phyloP scores from a whole-genome alignment of 2,797 vertebrate genomes.

The Channallabes apus region DNA sequence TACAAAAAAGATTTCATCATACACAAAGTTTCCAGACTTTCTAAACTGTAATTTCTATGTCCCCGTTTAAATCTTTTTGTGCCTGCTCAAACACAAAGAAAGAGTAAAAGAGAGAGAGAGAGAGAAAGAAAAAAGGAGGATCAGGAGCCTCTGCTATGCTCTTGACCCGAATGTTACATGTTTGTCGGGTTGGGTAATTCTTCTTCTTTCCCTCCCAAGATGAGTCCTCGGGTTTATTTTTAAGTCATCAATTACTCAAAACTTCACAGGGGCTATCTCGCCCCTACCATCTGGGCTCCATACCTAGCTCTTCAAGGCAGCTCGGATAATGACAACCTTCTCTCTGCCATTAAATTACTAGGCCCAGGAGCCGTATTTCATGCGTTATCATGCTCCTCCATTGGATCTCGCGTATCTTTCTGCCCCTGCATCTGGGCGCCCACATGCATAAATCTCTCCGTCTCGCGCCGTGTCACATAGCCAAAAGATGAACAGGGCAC shows the following conservation, averaged over 20 bases:
- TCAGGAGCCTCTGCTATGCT: conserved; percentile 52
- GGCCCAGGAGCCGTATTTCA: conserved; percentile 84
- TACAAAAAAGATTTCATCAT: conserved; percentile 46
- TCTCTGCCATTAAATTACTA: conserved; percentile 89
- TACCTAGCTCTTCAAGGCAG: conserved; percentile 86
- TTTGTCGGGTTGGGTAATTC: conserved; percentile 72
- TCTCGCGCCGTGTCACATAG: conserved; percentile 78
- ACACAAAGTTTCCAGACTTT: conserved; percentile 50
- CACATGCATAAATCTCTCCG: conserved; percentile 89
- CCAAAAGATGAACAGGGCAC: conserved; percentile 80
- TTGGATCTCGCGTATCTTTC: conserved; percentile 86
- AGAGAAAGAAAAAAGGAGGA: conserved; percentile 39
- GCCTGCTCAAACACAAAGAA: conserved; percentile 11
- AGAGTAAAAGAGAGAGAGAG: conserved; percentile 25
- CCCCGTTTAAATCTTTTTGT: conserved; percentile 48
- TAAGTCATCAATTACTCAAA: conserved; percentile 94
- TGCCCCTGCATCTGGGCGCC: conserved; percentile 81
- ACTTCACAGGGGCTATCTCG: conserved; percentile 84
- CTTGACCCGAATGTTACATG: conserved; percentile 68
- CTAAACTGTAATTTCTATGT: conserved; percentile 43
- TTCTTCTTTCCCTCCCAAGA: conserved; percentile 78
- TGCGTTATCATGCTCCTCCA: conserved; percentile 87
- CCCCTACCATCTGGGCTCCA: conserved; percentile 87
- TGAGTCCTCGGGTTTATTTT: conserved; percentile 85
- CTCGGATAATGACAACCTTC: conserved; percentile 92